Evolutionary conservation across 1,140 invertebrate species (phyloP), one percentile per base, ranked within the genome.

Genomic region (Orchestia grillus): DNA sequence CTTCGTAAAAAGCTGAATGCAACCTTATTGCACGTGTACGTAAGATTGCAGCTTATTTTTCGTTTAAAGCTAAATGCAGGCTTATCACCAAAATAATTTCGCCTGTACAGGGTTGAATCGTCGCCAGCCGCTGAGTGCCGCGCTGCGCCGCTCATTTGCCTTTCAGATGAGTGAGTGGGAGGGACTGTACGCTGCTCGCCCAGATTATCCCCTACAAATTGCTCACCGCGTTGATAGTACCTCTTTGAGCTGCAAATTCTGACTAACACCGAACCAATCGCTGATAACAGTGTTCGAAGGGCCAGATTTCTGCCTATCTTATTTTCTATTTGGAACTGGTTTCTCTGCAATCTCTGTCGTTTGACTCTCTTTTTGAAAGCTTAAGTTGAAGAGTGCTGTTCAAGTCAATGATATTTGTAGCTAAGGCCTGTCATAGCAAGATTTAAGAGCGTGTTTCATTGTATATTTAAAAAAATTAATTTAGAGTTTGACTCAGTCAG

Each of bases 91-190:
- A n/a, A n/a, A n/a, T n/a, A n/a, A n/a, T n/a, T n/a, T n/a, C n/a
- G n/a, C n/a, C n/a, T n/a, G n/a, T n/a, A n/a, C n/a, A n/a, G n/a
- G n/a, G n/a, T n/a, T n/a, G n/a, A n/a, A n/a, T n/a, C n/a, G n/a
- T n/a, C n/a, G n/a, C n/a, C n/a, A n/a, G 62, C 62, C 62, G 1
- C 28, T 41, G 88, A 42, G 41, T 90, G 43, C 44, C 40, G 44
- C 6, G 41, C 44, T 44, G 3, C 40, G 43, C 11, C 0, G 40
- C 44, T 94, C 92, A 94, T 94, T 94, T 94, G 44, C 92, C 92
- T 94, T 45, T 94, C 92, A 94, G 92, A 45, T 94, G 92, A 94
- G 92, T 45, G 92, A 94, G 92, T 94, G 44, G 43, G 92, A 94
- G 44, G 36, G 40, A 47, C 3, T 44, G 92, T 94, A 47, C 44